Evolutionary conservation across 2,113 vertebrate species (phyloP).

Genomic region (Mobula hypostoma): DNA sequence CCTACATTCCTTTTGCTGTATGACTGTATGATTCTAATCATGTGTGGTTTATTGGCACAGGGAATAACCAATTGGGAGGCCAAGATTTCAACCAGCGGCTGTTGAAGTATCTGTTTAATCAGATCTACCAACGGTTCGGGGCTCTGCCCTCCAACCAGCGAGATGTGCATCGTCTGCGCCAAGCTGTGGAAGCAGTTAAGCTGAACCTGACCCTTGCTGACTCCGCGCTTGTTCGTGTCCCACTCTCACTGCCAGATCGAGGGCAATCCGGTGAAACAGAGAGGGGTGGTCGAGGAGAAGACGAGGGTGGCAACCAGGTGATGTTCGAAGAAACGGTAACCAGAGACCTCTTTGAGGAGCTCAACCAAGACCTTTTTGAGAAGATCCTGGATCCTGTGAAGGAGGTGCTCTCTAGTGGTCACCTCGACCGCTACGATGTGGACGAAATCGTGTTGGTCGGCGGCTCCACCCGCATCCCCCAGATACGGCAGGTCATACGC

Average conservation of each 20-base stretch:
- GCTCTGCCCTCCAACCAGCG: constrained; percentile 70
- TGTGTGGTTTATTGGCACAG: constrained; percentile 52
- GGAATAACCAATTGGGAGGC: constrained; percentile 93
- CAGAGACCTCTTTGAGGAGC: constrained; percentile 73
- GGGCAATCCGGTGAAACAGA: background rate
- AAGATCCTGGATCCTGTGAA: constrained; percentile 84
- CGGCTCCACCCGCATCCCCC: constrained; percentile 89
- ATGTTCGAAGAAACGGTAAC: constrained; percentile 67
- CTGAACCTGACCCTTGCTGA: constrained; percentile 75
- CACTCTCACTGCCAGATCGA: constrained; percentile 54
- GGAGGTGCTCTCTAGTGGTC: constrained; percentile 77
- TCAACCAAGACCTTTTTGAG: constrained; percentile 88
- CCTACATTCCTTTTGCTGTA: too few relatives aligned
- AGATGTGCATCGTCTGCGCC: constrained; percentile 81
- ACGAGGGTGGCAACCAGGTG: constrained; percentile 47
- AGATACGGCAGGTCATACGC: constrained; percentile 75
- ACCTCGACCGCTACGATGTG: constrained; percentile 69
- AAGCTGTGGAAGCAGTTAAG: constrained; percentile 82
- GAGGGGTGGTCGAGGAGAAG: background rate
- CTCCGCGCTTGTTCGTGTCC: constrained; percentile 56
- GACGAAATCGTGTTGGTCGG: constrained; percentile 92
- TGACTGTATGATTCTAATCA: background rate
- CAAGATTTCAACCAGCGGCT: constrained; percentile 94
- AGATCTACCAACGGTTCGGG: constrained; percentile 64
- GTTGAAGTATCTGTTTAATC: constrained; percentile 70